phyloP scores from a whole-genome alignment of 2,797 vertebrate species.

The Pteropus rufus region DNA sequence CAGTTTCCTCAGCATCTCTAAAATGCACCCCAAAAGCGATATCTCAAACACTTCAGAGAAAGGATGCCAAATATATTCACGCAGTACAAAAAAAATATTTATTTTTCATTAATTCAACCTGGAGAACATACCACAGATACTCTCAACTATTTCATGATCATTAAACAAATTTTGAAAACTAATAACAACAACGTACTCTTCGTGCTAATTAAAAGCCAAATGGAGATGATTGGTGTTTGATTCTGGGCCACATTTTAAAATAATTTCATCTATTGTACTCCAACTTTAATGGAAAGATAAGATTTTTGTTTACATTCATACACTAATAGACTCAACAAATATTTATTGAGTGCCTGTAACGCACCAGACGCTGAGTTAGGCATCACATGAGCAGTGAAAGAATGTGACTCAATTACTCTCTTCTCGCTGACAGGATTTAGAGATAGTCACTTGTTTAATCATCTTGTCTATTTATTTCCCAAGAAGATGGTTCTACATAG shows the following conservation, averaged over 20 bases:
- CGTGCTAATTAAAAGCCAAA: conserved; percentile 16
- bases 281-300: conserved; percentile 34
- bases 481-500: conserved; percentile 47
- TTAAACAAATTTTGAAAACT: conserved; percentile 33
- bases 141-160: background rate
- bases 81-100: background rate
- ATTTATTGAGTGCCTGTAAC: background rate
- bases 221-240: background rate
- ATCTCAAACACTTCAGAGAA: background rate
- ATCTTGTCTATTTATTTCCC: conserved; percentile 60
- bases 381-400: background rate
- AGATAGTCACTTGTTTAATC: conserved; percentile 47
- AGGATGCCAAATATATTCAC: background rate
- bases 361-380: background rate
- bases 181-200: background rate
- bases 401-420: background rate
- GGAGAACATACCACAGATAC: background rate
- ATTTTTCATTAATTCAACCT: background rate
- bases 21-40: background rate
- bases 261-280: background rate
- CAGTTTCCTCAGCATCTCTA: background rate
- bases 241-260: conserved; percentile 41
- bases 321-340: conserved; percentile 39
- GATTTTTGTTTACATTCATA: conserved; percentile 30
- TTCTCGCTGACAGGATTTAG: background rate